Conservation (phyloP, 2,113 vertebrate genomes). For the Sarotherodon lohbergeri region DNA sequence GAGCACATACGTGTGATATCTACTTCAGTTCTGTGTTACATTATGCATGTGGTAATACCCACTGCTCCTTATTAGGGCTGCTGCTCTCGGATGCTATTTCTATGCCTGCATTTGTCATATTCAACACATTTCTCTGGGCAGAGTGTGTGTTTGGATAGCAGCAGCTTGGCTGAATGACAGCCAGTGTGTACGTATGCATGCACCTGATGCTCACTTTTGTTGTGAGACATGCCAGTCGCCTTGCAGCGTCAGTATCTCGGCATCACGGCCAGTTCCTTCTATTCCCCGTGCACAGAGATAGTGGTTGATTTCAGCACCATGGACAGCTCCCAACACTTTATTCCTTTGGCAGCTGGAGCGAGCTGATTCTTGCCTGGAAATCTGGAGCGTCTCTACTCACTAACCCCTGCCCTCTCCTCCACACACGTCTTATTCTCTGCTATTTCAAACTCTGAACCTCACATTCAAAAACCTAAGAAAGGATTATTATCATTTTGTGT, state of each 20-base stretch:
- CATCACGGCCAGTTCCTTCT: slow-evolving; percentile 39
- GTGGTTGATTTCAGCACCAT: slow-evolving; percentile 59
- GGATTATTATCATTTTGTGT: neutral
- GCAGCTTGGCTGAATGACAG: slow-evolving; percentile 2
- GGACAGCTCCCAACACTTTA: slow-evolving; percentile 59
- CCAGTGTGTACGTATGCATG: neutral
- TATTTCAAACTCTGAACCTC: slow-evolving; percentile 23
- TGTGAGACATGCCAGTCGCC: slow-evolving; percentile 36
- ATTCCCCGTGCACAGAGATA: slow-evolving; percentile 37
- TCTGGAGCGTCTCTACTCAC: slow-evolving; percentile 44
- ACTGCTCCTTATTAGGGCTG: slow-evolving; percentile 23
- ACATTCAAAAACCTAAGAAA: neutral
- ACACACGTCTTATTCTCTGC: slow-evolving; percentile 9
- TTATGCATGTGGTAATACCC: slow-evolving; percentile 37
- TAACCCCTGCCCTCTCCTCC: slow-evolving; percentile 36
- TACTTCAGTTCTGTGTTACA: neutral
- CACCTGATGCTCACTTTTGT: slow-evolving; percentile 48
- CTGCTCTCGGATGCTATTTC: neutral
- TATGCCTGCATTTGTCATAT: neutral
- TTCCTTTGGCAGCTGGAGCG: slow-evolving; percentile 53
- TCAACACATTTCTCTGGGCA: neutral
- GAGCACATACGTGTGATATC: neutral
- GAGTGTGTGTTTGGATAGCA: neutral
- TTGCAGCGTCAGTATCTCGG: slow-evolving; percentile 33
- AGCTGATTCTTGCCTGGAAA: slow-evolving; percentile 41